Evolutionary conservation across 2,113 vertebrate genomes (phyloP), one percentile per base, ranked within the genome.

Genomic region (Pantherophis guttatus): DNA sequence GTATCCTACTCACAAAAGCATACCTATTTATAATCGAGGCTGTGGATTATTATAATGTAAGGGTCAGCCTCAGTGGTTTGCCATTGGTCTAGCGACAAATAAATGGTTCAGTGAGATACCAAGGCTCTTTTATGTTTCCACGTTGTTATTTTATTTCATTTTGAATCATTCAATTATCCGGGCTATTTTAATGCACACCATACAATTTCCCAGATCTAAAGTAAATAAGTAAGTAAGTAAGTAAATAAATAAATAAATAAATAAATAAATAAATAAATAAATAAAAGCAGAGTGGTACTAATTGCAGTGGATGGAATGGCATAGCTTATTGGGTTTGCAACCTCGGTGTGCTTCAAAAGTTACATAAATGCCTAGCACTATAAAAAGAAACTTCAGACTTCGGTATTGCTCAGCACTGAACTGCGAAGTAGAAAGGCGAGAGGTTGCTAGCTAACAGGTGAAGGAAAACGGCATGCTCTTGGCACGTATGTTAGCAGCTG

Each of bases 81-180:
- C 24, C 92, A 24, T 90, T 91, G 87, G 87, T 94, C 93, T 96
- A 93, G 62, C 59, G 9, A 91, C 5, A 86, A 90, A 87, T 94
- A 70, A 33, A 94, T 15, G 53, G n/a, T 86, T 86, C 2, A 58
- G 75, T 24, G 58, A 3, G 95, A 44, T 93, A 94, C 2, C 91
- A 5, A 81, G 11, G 10, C 58, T n/a, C 81, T 54, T 2, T 89
- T 33, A 12, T 6, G 44, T 93, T 62, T 65, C 0, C 54, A 59
- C 19, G 57, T 85, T 29, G 33, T 48, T 93, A 92, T 54, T 93
- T 92, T 55, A 9, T 44, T 55, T 23, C 93, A 92, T 86, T 93
- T 54, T 62, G 81, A 21, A 50, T 86, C 94, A 94, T 92, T 88
- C 26, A 59, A 53, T 89, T 94, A 89, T 33, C 21, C 92, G 11